Percentiles rank a stretch among this genome's conserved stretches.
phyloP scores from a whole-genome alignment of 2,888 invertebrate genomes.

The Ormia ochracea region DNA sequence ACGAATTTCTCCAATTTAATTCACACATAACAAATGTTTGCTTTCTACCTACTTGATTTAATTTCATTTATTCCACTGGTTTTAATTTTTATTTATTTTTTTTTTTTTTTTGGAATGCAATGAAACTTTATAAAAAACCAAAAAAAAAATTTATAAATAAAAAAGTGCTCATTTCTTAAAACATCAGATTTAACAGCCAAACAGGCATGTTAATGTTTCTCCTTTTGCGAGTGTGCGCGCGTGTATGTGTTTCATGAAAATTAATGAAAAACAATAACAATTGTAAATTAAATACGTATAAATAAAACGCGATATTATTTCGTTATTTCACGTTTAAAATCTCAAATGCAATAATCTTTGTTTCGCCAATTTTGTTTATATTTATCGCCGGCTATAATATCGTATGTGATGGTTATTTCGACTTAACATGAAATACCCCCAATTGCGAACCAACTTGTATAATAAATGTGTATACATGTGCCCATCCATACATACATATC shows the following conservation, averaged over 20 bases:
- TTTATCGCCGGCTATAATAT: conserved; percentile 35
- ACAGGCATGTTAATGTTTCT: conserved; percentile 47
- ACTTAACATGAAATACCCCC: conserved; percentile 59
- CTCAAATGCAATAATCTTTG: conserved; percentile 29
- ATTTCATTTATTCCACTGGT: conserved; percentile 36
- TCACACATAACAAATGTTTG: conserved; percentile 61
- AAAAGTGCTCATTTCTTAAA: conserved; percentile 12
- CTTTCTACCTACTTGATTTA: conserved; percentile 39
- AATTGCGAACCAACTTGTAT: conserved; percentile 43
- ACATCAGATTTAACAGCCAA: conserved; percentile 54
- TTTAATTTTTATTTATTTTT: no score
- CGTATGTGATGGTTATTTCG: conserved; percentile 51
- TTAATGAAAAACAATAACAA: conserved; percentile 21
- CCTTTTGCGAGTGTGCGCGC: neutral
- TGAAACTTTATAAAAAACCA: neutral
- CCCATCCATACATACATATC: no score
- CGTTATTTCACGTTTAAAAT: conserved; percentile 25
- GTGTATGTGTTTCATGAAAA: neutral
- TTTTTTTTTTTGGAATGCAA: conserved; percentile 23
- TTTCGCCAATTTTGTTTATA: conserved; percentile 48
- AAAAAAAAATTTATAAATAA: neutral
- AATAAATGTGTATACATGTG: neutral
- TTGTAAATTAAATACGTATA: conserved; percentile 27
- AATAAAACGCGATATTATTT: conserved; percentile 53
- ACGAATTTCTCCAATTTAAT: conserved; percentile 59